Conservation (phyloP, 2,113 vertebrate genomes). For the Pogonocichla stellata region DNA sequence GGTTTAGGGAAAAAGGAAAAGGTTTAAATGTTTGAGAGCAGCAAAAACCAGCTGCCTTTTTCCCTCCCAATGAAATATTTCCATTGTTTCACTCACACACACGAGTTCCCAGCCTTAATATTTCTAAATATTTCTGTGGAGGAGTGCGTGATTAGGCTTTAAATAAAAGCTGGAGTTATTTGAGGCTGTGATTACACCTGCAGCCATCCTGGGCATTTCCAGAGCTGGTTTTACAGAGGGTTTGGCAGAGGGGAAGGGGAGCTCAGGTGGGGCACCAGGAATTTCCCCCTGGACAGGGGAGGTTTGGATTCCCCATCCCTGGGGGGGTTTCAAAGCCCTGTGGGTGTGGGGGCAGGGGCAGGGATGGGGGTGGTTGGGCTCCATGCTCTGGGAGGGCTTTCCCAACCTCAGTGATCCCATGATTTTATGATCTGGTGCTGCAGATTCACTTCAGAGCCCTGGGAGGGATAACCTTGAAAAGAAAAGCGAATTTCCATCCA, state of each 20-base stretch:
- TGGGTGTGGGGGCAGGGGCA: not conserved
- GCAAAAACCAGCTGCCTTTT: not conserved
- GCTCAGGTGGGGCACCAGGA: rapidly evolving
- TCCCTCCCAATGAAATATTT: not conserved
- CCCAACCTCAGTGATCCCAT: not conserved
- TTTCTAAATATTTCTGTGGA: not conserved
- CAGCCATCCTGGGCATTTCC: not conserved
- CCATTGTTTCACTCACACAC: not conserved
- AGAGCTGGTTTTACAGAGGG: not conserved
- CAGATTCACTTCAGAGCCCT: not conserved
- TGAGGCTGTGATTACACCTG: not conserved
- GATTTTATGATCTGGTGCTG: not conserved
- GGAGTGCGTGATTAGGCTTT: not conserved
- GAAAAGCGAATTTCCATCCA: not conserved
- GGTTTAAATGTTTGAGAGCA: not conserved
- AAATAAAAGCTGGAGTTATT: not conserved
- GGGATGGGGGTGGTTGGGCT: not conserved
- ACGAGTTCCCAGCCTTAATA: not conserved
- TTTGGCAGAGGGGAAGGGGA: not conserved
- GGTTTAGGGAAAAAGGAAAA: not conserved
- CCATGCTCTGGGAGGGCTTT: not conserved
- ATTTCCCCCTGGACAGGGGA: not conserved
- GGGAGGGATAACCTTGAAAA: not conserved
- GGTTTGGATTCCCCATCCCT: not conserved
- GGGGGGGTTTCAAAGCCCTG: not conserved